Evolutionary conservation across 2,888 invertebrate genomes (phyloP).

Genomic region (Nudaria mundana): DNA sequence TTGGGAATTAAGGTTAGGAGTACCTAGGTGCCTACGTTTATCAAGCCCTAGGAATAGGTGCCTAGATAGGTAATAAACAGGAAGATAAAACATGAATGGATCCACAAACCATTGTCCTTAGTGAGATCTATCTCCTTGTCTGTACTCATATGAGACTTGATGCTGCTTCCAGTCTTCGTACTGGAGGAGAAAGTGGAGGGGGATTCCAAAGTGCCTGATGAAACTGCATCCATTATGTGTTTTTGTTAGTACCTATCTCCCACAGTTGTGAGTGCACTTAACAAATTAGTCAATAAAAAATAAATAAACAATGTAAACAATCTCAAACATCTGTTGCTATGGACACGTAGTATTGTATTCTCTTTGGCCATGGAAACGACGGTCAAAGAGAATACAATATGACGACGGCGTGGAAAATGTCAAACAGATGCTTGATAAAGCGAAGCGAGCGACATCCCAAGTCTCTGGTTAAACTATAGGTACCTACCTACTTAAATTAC

Average conservation of each 20-base stretch:
- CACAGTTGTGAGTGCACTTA: not conserved
- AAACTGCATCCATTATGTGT: slow-evolving; percentile 32
- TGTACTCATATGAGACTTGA: slow-evolving; percentile 34
- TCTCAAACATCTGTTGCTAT: slow-evolving; percentile 6
- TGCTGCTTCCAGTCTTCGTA: slow-evolving; percentile 56
- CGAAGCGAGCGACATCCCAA: no score
- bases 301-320: not conserved
- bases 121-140: slow-evolving; percentile 52
- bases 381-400: no score
- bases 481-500: no score
- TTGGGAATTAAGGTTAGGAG: no score
- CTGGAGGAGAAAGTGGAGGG: slow-evolving; percentile 53
- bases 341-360: no score
- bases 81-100: not conserved
- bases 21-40: no score
- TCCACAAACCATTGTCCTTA: slow-evolving; percentile 58
- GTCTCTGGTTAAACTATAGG: no score
- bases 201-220: slow-evolving; percentile 52
- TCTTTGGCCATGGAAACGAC: no score
- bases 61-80: not conserved
- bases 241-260: not conserved
- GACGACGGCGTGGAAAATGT: no score
- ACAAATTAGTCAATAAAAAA: not conserved
- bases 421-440: no score
- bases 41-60: not conserved